Conservation (phyloP, 2,797 vertebrate genomes). For the Alca torda region DNA sequence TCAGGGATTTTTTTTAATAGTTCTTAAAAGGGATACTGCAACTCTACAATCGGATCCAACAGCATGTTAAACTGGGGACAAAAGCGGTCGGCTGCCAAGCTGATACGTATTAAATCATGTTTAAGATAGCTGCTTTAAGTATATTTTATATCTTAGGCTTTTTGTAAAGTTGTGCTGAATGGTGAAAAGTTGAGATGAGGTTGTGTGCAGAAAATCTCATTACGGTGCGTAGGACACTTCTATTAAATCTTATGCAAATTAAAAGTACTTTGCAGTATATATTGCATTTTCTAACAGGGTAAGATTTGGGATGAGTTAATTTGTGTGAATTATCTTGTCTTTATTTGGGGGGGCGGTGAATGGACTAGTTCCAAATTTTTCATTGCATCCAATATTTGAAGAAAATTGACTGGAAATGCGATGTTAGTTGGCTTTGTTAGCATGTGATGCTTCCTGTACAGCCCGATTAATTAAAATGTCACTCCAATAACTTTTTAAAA, state of each 20-base stretch:
- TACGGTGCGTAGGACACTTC: conserved; percentile 32
- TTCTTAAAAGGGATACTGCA: conserved; percentile 73
- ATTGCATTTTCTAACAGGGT: conserved; percentile 68
- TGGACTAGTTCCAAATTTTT: conserved; percentile 46
- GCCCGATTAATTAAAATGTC: conserved; percentile 59
- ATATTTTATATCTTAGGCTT: conserved; percentile 74
- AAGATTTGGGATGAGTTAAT: conserved; percentile 52
- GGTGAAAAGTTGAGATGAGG: conserved; percentile 47
- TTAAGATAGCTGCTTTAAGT: conserved; percentile 72
- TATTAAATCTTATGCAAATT: conserved; percentile 28
- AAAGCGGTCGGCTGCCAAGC: conserved; percentile 68
- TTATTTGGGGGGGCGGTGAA: neutral
- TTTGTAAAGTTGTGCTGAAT: conserved; percentile 60
- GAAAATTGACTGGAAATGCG: conserved; percentile 35
- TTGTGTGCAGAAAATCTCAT: conserved; percentile 40
- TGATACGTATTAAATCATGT: conserved; percentile 60
- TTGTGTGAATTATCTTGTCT: conserved; percentile 21
- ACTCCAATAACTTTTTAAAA: conserved; percentile 30
- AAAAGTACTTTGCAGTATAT: conserved; percentile 43
- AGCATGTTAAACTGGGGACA: conserved; percentile 63
- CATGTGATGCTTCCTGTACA: conserved; percentile 62
- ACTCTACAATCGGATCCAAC: conserved; percentile 57
- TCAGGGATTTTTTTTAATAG: conserved; percentile 76
- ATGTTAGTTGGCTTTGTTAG: conserved; percentile 57
- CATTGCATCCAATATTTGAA: conserved; percentile 32